A percentile compares a stretch with the other conserved stretches of the same genome.
These are phyloP conservation scores for Platycheirus albimanus DNA, from an alignment of 2,888 invertebrate species.

Conservation along the genomic window DNA sequence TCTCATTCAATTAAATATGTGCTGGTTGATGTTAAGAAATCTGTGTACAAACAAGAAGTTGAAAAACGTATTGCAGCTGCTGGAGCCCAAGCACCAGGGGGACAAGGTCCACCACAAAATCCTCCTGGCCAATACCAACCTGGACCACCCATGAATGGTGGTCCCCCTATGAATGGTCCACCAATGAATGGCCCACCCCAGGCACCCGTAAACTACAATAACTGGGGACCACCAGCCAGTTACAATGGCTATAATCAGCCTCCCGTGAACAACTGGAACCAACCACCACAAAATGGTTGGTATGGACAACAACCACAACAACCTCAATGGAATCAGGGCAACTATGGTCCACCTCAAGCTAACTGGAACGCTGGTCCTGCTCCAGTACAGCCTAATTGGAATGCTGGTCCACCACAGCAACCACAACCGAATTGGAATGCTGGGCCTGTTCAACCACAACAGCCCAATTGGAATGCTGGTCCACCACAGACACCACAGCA, in stretches of 20 bases:
- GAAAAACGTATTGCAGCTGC: too few relatives aligned
- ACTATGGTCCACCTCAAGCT: slow-evolving; percentile 47
- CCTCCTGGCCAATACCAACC: slow-evolving; percentile 78
- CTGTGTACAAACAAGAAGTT: slow-evolving; percentile 93
- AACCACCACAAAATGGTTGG: slow-evolving; percentile 78
- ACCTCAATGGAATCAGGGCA: slow-evolving; percentile 63
- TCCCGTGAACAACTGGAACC: slow-evolving; percentile 80
- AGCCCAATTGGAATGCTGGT: slow-evolving; percentile 47
- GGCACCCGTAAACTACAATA: slow-evolving; percentile 79
- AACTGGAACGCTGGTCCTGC: slow-evolving; percentile 78
- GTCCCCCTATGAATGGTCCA: slow-evolving; percentile 66
- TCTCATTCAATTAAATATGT: slow-evolving; percentile 92
- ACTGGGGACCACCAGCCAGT: slow-evolving; percentile 77
- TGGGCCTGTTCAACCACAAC: slow-evolving; percentile 36
- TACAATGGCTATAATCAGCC: slow-evolving; percentile 78
- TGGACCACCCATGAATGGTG: slow-evolving; percentile 77
- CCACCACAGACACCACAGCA: slow-evolving; percentile 35
- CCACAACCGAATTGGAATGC: slow-evolving; percentile 37
- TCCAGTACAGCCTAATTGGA: slow-evolving; percentile 75
- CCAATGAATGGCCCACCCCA: slow-evolving; percentile 78
- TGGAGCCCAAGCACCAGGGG: too few relatives aligned
- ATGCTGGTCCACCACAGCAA: slow-evolving; percentile 41
- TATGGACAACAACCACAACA: slow-evolving; percentile 78
- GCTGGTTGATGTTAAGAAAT: slow-evolving; percentile 95
- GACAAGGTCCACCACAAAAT: slow-evolving; percentile 75